A percentile compares a stretch with the other conserved stretches of the same genome.
phyloP scores from a whole-genome alignment of 1,140 invertebrate genomes.

The Bicyclus anynana region DNA sequence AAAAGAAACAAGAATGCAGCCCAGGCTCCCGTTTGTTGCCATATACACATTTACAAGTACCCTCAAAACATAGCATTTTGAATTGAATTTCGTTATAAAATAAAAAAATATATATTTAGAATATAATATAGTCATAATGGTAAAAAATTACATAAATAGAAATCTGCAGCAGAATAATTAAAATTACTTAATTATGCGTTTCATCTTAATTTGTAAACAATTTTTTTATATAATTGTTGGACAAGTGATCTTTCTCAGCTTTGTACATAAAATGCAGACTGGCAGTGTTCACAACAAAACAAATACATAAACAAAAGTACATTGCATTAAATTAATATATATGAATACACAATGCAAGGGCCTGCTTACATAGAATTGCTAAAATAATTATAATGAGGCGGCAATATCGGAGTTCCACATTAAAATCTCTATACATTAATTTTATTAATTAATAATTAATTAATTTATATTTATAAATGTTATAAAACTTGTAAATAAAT shows the following conservation, averaged over 20 bases:
- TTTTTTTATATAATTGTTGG: slow-evolving; percentile 22
- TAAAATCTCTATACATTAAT: slow-evolving; percentile 27
- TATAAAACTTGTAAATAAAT: slow-evolving; percentile 8
- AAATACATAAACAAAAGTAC: slow-evolving; percentile 28
- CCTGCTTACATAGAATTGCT: slow-evolving; percentile 46
- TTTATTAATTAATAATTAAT: slow-evolving; percentile 28
- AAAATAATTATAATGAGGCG: slow-evolving; percentile 24
- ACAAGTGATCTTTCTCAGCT: slow-evolving; percentile 15
- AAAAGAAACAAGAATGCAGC: no score
- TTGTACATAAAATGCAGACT: slow-evolving; percentile 33
- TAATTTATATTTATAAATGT: slow-evolving; percentile 37
- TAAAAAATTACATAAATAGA: slow-evolving; percentile 31
- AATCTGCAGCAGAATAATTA: slow-evolving; percentile 28
- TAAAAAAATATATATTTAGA: slow-evolving; percentile 17
- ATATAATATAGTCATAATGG: slow-evolving; percentile 32
- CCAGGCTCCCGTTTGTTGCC: not conserved
- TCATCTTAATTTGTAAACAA: not conserved
- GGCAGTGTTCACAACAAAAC: slow-evolving; percentile 30
- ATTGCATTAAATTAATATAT: slow-evolving; percentile 30
- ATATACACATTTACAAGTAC: not conserved
- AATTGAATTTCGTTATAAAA: slow-evolving; percentile 31
- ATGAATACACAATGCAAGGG: slow-evolving; percentile 43
- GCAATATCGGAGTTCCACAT: slow-evolving; percentile 52
- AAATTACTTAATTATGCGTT: slow-evolving; percentile 12
- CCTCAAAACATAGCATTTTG: not conserved